Base-by-base conservation (phyloP, 2,113 vertebrate species). In the Carassius carassius region DNA sequence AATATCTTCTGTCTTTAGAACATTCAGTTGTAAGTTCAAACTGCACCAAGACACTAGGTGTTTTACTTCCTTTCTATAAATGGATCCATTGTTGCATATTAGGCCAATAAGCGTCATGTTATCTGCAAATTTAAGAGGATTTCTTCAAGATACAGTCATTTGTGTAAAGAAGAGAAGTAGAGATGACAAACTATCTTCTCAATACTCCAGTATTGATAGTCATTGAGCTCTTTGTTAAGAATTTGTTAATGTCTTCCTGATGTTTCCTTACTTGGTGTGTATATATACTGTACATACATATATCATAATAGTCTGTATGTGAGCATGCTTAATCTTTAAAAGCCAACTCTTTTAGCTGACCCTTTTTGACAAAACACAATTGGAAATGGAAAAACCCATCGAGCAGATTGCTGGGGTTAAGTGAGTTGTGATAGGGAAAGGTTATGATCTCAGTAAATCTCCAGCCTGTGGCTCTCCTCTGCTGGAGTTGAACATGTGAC, bases 371-470 rank as follows among this genome's bases (percentile, higher is more conserved):
- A 51, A 17, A 51, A 51, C 44, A 29, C 73, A 49, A 3, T 0
- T 49, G n/a, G 21, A 75, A 75, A 75, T 4, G 23, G 47, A 51
- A 75, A 47, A 75, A 51, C 13, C 7, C 35, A 47, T 49, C 44
- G 29, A 49, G 7, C 23, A 51, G 13, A 29, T 75, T 75, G 23
- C n/a, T 49, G n/a, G 3, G 73, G 73, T 75, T 75, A 75, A 51
- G 73, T 75, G 73, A 29, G 47, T 51, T 75, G 23, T 29, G n/a
- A 47, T 49, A 29, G 47, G 16, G 47, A 9, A 54, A 47, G 47
- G 21, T 75, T 75, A 75, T 75, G 73, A 29, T 75, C 44, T 75
- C 14, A 54, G 11, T 29, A 75, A 29, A 51, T 75, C 8, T 47
- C 12, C 73, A 51, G 23, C 6, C 44, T 16, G 3, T 29, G 73